These are phyloP conservation scores for Collichthys lucidus DNA, from an alignment of 2,113 vertebrate species.

Conservation along the genomic window DNA sequence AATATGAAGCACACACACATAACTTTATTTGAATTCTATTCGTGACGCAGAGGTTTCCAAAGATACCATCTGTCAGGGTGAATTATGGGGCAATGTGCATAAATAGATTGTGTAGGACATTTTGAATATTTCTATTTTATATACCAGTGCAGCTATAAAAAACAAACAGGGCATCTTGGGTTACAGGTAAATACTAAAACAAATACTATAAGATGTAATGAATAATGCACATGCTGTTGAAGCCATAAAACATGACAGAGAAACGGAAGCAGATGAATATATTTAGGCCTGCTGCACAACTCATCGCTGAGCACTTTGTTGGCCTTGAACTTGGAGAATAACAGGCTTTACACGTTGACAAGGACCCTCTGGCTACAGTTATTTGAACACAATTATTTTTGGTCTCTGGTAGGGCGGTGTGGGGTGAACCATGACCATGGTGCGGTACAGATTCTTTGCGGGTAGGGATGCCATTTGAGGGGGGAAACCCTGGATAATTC, in stretches of 20 bases:
- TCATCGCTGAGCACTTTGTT: not conserved
- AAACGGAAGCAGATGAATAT: not conserved
- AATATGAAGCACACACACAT: not conserved
- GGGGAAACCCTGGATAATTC: conserved; percentile 51
- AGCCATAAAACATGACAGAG: not conserved
- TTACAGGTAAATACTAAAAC: too few relatives aligned
- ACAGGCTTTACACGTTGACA: not conserved
- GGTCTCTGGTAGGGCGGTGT: conserved; percentile 3
- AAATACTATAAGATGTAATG: not conserved
- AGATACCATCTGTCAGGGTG: not conserved
- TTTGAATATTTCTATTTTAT: not conserved
- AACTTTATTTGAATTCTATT: not conserved
- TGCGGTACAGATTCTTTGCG: conserved; percentile 42
- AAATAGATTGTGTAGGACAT: not conserved
- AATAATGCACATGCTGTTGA: not conserved
- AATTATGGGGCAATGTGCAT: not conserved
- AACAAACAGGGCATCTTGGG: not conserved
- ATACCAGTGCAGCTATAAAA: not conserved
- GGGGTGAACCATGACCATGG: conserved; percentile 21
- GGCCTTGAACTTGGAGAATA: not conserved
- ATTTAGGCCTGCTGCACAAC: not conserved
- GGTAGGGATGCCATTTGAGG: conserved; percentile 42
- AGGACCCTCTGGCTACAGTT: conserved; percentile 1
- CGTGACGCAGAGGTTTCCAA: not conserved
- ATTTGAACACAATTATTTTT: conserved; percentile 41